phyloP scores from a whole-genome alignment of 2,113 vertebrate genomes.

The Eubucco bourcierii region DNA sequence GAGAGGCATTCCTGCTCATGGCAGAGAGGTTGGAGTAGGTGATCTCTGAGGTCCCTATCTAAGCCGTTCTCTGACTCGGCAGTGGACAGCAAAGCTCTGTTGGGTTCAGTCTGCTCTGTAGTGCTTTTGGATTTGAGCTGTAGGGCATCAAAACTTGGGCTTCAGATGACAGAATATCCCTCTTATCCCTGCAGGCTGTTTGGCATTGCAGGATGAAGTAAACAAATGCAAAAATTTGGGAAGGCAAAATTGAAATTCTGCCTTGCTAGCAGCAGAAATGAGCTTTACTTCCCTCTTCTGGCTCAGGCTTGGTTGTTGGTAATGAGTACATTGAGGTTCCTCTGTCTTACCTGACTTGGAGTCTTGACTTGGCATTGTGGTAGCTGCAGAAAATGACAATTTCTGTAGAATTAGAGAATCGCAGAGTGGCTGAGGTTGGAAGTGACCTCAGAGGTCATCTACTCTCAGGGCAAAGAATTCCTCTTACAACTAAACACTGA shows the following conservation, averaged over 20 bases:
- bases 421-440: no score
- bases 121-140: not conserved
- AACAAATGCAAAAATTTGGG: not conserved
- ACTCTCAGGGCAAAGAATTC: no score
- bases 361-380: accelerated
- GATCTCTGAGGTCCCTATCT: no score
- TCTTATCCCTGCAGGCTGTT: not conserved
- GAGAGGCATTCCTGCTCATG: no score
- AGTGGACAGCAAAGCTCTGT: not conserved
- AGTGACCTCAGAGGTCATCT: no score
- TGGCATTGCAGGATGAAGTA: not conserved
- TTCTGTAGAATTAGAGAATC: not conserved
- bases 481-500: no score
- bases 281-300: not conserved
- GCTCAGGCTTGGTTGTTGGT: accelerated
- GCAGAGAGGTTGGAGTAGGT: no score
- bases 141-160: not conserved
- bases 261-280: not conserved
- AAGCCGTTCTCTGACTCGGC: not conserved
- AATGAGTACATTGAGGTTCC: accelerated
- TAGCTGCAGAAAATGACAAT: not conserved
- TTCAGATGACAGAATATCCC: not conserved
- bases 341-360: not conserved
- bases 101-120: not conserved
- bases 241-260: not conserved